Evolutionary conservation across 1,140 invertebrate genomes (phyloP), one percentile per base, ranked within the genome.

Genomic region (Sminthurides bifidus): DNA sequence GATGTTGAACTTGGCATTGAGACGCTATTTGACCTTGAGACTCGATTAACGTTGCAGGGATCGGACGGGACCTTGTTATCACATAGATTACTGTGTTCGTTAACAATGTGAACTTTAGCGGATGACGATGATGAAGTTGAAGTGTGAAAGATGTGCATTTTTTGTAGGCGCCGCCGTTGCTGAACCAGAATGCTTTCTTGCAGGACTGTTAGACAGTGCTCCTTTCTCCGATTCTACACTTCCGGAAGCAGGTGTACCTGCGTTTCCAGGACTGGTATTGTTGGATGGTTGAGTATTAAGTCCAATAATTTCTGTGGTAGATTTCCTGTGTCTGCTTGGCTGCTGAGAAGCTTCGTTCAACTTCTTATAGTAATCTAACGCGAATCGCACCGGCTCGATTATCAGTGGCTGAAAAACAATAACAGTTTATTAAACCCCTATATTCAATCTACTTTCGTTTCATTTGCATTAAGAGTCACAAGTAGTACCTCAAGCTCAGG

Each of bases 331-430:
- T 51, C 76, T 72, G 4, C 76, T 72, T 60, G 79, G 76, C 59
- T 79, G 77, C 62, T 78, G 79, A 2, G 78, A 75, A 0, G 78
- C 77, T 65, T 82, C 80, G 68, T 82, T 81, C 44, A 82, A 66
- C 52, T 74, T 73, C 5, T 76, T 66, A 69, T 83, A 78, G 69
- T 84, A 77, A 49, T 81, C 79, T 55, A 83, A 69, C 2, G 80
- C 80, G 48, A 77, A 73, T 64, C 74, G 72, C 40, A 75, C 81
- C 19, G 77, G 81, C 46, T 72, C 71, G 56, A 77, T 77, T 67
- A 81, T 80, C 55, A 81, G 68, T 4, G 73, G 76, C 82, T 77
- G 27, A 1, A 35, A 29, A 27, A 52, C 31, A 53, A 26, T 27
- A 45, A 44, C 17, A 35, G 33, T 50, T 50, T 50, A n/a, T n/a